phyloP scores from a whole-genome alignment of 2,888 invertebrate genomes.

The Cybosia mesomella region DNA sequence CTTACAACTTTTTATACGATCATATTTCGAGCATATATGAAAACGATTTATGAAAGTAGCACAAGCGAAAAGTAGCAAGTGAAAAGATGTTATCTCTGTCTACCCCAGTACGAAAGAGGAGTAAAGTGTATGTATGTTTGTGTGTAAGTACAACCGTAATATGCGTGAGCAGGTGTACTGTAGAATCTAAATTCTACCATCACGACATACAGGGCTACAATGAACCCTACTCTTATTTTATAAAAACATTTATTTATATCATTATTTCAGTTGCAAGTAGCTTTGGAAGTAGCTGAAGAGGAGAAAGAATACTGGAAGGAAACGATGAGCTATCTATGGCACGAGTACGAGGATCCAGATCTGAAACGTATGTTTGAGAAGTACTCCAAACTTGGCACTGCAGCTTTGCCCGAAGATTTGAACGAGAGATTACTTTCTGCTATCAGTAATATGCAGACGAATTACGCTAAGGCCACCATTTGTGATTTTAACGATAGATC shows the following conservation, averaged over 20 bases:
- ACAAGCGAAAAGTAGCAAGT: neutral
- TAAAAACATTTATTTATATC: neutral
- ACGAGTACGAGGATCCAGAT: slow-evolving; percentile 89
- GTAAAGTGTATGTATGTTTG: no score
- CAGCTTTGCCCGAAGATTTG: slow-evolving; percentile 91
- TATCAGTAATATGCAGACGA: slow-evolving; percentile 90
- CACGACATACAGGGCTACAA: neutral
- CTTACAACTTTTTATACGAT: neutral
- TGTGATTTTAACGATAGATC: slow-evolving; percentile 89
- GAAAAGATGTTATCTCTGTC: no score
- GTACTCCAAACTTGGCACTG: slow-evolving; percentile 90
- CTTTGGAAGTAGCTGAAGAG: slow-evolving; percentile 80
- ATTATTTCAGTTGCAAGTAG: slow-evolving; percentile 65
- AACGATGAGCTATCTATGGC: slow-evolving; percentile 91
- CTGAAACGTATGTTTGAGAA: slow-evolving; percentile 91
- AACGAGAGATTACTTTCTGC: slow-evolving; percentile 88
- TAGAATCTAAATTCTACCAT: no score
- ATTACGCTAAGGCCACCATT: slow-evolving; percentile 92
- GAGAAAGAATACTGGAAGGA: slow-evolving; percentile 89
- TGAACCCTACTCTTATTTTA: neutral
- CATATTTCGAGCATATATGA: neutral
- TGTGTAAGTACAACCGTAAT: no score
- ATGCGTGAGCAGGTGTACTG: no score
- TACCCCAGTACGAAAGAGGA: no score
- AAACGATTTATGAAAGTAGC: no score